Base-by-base conservation (phyloP, 2,113 vertebrate genomes). In the Myrmecobius fasciatus region DNA sequence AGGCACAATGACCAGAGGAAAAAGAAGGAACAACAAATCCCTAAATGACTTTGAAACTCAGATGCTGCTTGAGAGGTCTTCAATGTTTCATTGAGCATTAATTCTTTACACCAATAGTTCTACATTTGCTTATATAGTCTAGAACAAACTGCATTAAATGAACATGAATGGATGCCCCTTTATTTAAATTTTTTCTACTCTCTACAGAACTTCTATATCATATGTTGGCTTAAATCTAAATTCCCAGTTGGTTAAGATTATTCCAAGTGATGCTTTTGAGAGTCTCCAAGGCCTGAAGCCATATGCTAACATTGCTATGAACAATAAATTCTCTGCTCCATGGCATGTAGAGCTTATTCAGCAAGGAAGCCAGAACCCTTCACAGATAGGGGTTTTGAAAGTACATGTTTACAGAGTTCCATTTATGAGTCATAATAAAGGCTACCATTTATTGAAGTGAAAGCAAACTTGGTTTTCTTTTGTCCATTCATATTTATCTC, bases 201-300 rank as follows among this genome's bases (percentile, higher is more conserved):
- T 92, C 52, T 2, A 3, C 11, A 88, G 60, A 24, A 25, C 89
- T 91, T 52, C 94, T 92, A 88, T 47, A 89, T 48, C 36, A 90
- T 92, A 48, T 36, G 91, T 14, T 60, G 53, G 53, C 91, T 88
- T 83, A 92, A 20, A 26, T 43, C 89, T 52, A 54, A 47, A 54
- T 94, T 89, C 36, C 49, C 92, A 25, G 46, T 95, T 96, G 47
- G 31, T 95, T 83, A 96, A 95, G 52, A 54, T 88, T 67, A 75
- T 17, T 53, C 93, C 47, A 95, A 51, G 43, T 52, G 95, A 52
- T 94, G 90, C 3, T 9, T 95, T 92, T 25, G 43, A 20, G 83
- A 53, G 25, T 93, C 89, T 96, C 8, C 20, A 56, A 95, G 92
- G 90, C 52, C 90, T 92, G 91, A 95, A 94, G 25, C 60, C 89